Evolutionary conservation across 2,888 invertebrate species (phyloP).

Genomic region (Epirrita christyi): DNA sequence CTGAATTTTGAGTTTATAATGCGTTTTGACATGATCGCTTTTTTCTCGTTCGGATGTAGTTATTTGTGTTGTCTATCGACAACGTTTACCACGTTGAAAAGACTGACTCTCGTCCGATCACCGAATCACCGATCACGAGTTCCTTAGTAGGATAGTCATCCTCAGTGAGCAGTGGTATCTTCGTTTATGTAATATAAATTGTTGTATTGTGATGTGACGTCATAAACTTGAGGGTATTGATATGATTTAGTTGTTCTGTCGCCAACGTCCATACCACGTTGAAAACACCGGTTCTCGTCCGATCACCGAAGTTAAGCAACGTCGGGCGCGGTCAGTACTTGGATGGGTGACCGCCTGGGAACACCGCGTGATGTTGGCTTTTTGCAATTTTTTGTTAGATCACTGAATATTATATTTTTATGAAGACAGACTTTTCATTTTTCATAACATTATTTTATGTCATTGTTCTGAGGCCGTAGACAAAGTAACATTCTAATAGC

Average conservation of each 20-base stretch:
- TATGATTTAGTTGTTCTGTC: slow-evolving; percentile 19
- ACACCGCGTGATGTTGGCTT: slow-evolving; percentile 60
- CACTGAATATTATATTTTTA: no score
- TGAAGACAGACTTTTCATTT: no score
- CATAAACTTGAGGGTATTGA: not conserved
- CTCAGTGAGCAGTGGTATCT: no score
- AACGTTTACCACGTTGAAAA: slow-evolving; percentile 71
- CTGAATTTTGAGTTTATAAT: no score
- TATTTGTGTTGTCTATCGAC: slow-evolving; percentile 41
- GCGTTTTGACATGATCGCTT: no score
- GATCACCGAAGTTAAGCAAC: slow-evolving; percentile 79
- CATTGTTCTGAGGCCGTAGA: no score
- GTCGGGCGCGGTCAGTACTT: slow-evolving; percentile 75
- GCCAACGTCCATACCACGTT: slow-evolving; percentile 72
- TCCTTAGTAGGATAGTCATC: no score
- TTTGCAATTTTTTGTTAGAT: slow-evolving; percentile 33
- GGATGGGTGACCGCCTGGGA: slow-evolving; percentile 77
- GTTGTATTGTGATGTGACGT: slow-evolving; percentile 1
- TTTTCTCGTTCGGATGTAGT: no score
- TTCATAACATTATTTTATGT: no score
- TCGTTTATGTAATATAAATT: no score
- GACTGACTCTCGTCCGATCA: slow-evolving; percentile 79
- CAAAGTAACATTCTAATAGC: no score
- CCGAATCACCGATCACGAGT: no score
- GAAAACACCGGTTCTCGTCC: slow-evolving; percentile 76